phyloP scores from a whole-genome alignment of 2,113 vertebrate genomes.

The Xenopus laevis region DNA sequence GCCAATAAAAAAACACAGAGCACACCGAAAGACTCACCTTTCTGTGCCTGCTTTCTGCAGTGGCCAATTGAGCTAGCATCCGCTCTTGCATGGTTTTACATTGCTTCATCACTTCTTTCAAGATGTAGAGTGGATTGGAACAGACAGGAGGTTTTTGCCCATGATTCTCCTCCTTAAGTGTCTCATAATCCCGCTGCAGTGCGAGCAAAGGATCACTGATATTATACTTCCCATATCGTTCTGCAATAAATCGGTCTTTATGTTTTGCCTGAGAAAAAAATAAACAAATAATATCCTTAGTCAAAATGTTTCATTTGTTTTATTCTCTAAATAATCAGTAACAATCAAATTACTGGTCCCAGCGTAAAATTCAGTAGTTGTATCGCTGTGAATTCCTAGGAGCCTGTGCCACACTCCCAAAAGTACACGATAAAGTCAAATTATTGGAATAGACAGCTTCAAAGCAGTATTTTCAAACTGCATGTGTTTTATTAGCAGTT shows the following conservation, averaged over 20 bases:
- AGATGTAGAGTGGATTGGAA: constrained; percentile 81
- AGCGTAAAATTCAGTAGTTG: no score
- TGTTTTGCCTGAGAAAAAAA: constrained; percentile 75
- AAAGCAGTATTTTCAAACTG: no score
- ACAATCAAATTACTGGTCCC: no score
- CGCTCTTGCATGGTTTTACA: constrained; percentile 95
- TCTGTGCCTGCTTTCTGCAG: constrained; percentile 87
- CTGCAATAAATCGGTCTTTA: constrained; percentile 84
- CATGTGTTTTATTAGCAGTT: no score
- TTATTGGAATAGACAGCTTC: no score
- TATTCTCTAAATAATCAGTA: no score
- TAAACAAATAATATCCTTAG: no score
- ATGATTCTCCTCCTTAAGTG: constrained; percentile 71
- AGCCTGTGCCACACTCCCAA: no score
- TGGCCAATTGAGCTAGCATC: constrained; percentile 90
- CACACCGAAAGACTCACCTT: constrained; percentile 66
- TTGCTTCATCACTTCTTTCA: constrained; percentile 91
- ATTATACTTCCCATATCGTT: constrained; percentile 91
- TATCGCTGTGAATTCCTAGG: no score
- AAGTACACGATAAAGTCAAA: no score
- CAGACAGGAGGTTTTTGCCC: constrained; percentile 68
- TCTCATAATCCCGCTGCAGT: constrained; percentile 87
- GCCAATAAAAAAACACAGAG: not conserved
- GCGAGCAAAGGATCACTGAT: constrained; percentile 92
- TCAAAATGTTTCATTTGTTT: no score